Evolutionary conservation across 2,797 vertebrate genomes (phyloP).

Genomic region (Fringilla coelebs): DNA sequence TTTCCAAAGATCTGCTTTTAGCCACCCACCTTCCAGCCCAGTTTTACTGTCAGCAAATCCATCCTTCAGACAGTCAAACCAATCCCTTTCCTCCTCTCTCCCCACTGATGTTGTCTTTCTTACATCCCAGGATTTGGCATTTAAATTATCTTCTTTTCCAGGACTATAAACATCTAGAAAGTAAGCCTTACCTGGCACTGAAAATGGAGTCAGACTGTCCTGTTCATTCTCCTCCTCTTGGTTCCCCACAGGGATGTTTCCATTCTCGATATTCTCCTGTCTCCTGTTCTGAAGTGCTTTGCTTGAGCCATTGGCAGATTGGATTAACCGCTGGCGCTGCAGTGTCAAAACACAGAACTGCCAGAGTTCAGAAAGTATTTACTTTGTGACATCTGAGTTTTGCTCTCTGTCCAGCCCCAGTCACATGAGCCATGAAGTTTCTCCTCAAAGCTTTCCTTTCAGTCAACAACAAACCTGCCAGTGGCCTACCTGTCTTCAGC

Average conservation of each 20-base stretch:
- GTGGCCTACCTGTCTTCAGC: background rate
- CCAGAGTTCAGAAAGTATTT: background rate
- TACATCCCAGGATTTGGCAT: background rate
- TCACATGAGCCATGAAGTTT: background rate
- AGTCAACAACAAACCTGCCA: background rate
- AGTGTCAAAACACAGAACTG: conserved; percentile 52
- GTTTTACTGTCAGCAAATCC: background rate
- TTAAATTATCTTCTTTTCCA: background rate
- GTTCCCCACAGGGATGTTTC: conserved; percentile 86
- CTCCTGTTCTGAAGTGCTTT: conserved; percentile 87
- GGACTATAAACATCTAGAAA: background rate
- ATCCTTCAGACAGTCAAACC: background rate
- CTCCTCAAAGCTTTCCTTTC: background rate
- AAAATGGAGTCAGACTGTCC: conserved; percentile 86
- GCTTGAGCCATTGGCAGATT: conserved; percentile 84
- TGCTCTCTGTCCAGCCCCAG: background rate
- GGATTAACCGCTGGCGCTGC: conserved; percentile 91
- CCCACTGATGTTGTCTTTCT: background rate
- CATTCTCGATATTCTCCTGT: conserved; percentile 88
- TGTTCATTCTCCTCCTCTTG: conserved; percentile 72
- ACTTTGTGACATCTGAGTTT: background rate
- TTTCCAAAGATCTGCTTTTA: background rate
- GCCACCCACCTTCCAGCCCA: background rate
- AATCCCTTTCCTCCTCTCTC: background rate
- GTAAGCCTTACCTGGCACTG: conserved; percentile 80